Evolutionary conservation across 1,140 invertebrate genomes (phyloP).

Genomic region (Lasioglossum baleicum): DNA sequence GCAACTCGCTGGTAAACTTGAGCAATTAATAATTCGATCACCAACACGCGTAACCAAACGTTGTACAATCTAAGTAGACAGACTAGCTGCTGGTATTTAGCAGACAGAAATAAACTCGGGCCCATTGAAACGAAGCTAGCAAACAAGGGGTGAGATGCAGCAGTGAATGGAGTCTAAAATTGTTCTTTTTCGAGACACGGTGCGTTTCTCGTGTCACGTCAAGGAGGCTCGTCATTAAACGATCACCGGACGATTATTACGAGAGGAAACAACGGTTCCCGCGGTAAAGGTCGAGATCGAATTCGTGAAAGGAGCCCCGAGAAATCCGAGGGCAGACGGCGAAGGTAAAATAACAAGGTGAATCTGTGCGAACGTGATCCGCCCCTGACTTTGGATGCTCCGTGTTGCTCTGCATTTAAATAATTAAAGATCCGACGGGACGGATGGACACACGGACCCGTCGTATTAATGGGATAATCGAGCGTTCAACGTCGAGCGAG

Average conservation of each 20-base stretch:
- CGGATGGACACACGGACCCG: slow-evolving; percentile 67
- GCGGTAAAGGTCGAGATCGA: neutral
- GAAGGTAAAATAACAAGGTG: slow-evolving; percentile 15
- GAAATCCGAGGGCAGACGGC: neutral
- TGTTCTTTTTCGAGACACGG: neutral
- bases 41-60: too few relatives aligned
- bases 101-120: too few relatives aligned
- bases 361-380: slow-evolving; percentile 25
- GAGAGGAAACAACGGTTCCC: neutral
- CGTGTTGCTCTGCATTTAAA: slow-evolving; percentile 72
- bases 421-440: slow-evolving; percentile 76
- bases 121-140: too few relatives aligned
- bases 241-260: neutral
- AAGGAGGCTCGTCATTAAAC: neutral
- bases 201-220: neutral
- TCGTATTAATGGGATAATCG: slow-evolving; percentile 79
- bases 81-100: too few relatives aligned
- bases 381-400: slow-evolving; percentile 55
- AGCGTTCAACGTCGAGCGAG: slow-evolving; percentile 68
- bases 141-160: too few relatives aligned
- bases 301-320: too few relatives aligned
- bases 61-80: too few relatives aligned
- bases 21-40: too few relatives aligned
- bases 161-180: too few relatives aligned
- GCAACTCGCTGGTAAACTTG: too few relatives aligned